phyloP scores from a whole-genome alignment of 2,113 vertebrate genomes.

The Amblyornis subalaris region DNA sequence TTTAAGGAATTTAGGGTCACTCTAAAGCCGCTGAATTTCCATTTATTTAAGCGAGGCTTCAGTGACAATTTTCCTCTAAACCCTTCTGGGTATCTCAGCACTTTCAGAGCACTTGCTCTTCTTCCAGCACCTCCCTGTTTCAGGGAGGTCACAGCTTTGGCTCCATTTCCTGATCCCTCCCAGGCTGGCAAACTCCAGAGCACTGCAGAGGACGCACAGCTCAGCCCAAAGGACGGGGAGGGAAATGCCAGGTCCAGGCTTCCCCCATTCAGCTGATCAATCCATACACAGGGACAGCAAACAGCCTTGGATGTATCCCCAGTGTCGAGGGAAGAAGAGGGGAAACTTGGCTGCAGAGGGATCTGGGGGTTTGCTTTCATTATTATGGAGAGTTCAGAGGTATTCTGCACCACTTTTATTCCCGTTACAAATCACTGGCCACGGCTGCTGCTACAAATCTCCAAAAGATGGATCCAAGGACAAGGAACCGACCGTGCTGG shows the following conservation, averaged over 20 bases:
- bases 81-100: not conserved
- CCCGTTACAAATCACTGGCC: not conserved
- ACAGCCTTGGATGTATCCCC: not conserved
- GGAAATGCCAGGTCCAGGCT: not conserved
- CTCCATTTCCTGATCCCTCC: not conserved
- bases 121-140: not conserved
- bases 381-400: not conserved
- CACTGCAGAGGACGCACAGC: not conserved
- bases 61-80: not conserved
- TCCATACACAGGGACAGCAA: not conserved
- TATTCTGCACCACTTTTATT: not conserved
- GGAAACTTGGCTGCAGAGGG: fast-evolving
- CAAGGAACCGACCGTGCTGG: not conserved
- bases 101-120: not conserved
- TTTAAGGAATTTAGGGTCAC: not conserved
- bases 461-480: not conserved
- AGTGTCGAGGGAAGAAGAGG: not conserved
- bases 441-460: not conserved
- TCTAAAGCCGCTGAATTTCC: not conserved
- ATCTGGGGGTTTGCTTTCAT: not conserved
- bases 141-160: not conserved
- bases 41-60: not conserved
- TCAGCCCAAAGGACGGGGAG: not conserved
- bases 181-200: not conserved
- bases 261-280: not conserved